Base-by-base conservation (phyloP, 2,888 invertebrate genomes). In the Adelphocoris suturalis region DNA sequence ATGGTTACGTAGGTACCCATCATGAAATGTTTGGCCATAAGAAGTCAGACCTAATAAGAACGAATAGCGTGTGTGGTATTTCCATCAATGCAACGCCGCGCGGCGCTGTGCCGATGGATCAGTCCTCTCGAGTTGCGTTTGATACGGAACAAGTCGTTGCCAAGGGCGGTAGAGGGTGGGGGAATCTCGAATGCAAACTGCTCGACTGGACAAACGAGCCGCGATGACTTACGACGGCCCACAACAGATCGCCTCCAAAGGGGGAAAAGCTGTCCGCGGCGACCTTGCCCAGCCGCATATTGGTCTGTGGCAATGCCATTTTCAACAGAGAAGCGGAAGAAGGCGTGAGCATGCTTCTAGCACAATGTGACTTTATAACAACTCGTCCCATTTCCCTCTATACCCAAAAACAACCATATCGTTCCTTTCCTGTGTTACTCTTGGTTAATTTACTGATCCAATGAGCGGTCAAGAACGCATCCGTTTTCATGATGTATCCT, bases 251-350 rank as follows among this genome's bases (percentile, higher is more conserved):
- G 68, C 19, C 68, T 68, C n/a, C 16, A 57, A 57, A 2, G 57
- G n/a, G 57, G n/a, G 57, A 57, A 57, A 57, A 57, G 57, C 57
- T 57, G n/a, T n/a, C 37, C 37, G 37, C 37, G 37, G 37, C 23
- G 68, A 68, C 68, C 68, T 68, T 27, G 68, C n/a, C 57, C 57
- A n/a, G 57, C 57, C 37, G 68, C 68, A 68, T 68, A 68, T 68
- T 68, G 57, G 57, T 68, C 23, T 68, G 68, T 68, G 68, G 23
- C 68, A 68, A 23, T 23, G 23, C 68, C 68, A 23, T 68, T 68
- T 68, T 68, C 23, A 68, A 68, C 68, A 23, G 23, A 9, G 12
- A 19, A 68, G 23, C 68, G 68, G 68, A 68, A 68, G 68, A 68
- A 68, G 23, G 68, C 68, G 68, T 68, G 68, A 11, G 23, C 27